Evolutionary conservation across 1,140 invertebrate species (phyloP), one percentile per base, ranked within the genome.

Genomic region (Temnothorax curvispinosus): DNA sequence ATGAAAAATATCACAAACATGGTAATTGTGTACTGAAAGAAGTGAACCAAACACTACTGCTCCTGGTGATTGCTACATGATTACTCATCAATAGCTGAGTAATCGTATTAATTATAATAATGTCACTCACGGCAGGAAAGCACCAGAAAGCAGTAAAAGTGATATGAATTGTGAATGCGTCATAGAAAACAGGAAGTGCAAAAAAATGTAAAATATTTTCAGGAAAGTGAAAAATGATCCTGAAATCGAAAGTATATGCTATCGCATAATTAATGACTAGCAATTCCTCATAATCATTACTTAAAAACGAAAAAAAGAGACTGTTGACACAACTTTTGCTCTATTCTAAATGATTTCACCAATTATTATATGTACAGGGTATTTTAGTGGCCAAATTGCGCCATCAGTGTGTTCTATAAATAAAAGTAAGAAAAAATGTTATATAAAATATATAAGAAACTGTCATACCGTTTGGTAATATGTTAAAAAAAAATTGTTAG

Each of bases 81-180:
- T 86, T 82, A 86, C 52, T 86, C 77, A 82, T 82, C 62, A 18
- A 2, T 64, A 44, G 38, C 18, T 86, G 85, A 81, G 76, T 81
- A 86, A 65, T 41, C 15, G 32, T 67, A 71, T 62, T 52, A 71
- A 67, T 69, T 38, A 86, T 81, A 71, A 81, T 69, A 41, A 65
- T 32, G 56, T 60, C 60, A 86, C n/a, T 71, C 65, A 81, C 6
- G 0, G 6, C 52, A 44, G 41, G 13, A 15, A 76, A 62, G 21
- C 13, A 64, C 2, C 2, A 64, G 50, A 74, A 85, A 78, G 8
- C 27, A 35, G n/a, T 13, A 60, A 81, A 3, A 56, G 21, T 41
- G 4, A 35, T 41, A n/a, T 64, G 41, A 69, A 18, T 7, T 56
- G 15, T n/a, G 11, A 56, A 35, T 65, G 18, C 35, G 18, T 65